Base-by-base conservation (phyloP, 2,888 invertebrate species). In the Vanessa cardui region DNA sequence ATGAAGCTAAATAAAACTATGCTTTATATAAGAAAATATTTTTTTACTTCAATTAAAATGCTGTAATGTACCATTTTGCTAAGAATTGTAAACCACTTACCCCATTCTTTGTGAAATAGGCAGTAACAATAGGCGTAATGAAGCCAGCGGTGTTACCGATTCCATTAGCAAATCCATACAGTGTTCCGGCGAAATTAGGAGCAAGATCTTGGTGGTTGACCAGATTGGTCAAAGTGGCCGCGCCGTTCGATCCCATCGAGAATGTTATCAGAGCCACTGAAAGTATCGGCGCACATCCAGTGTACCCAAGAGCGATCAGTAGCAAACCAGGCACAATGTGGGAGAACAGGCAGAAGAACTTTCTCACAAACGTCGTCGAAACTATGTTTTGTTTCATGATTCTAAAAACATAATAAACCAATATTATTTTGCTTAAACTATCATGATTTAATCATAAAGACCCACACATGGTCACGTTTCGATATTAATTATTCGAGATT, bases 141-240 rank as follows among this genome's bases (percentile, higher is more conserved):
- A 96, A 95, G 1, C 96, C 96, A 21, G 96, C 94, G 0, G 95
- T 94, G 60, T 95, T 94, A 20, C 96, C 96, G 21, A 96, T 87
- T 61, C 95, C 95, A 76, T 96, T 96, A 52, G 96, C 96, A 1
- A 96, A 95, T 0, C 96, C 96, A 71, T 96, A 96, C 44, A 96
- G 78, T 0, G 96, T 95, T 1, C 96, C 96, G 0, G 96, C 96
- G 79, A 93, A 96, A 83, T 96, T 96, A 0, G 96, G 96, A 0
- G 96, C 95, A 70, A 96, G 85, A 83, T 96, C 96, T 80, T 96
- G 96, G 49, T 95, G 92, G 75, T 94, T 94, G 72, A 94, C 94
- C 72, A 95, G 82, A 79, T 95, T 95, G 3, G 94, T 94, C 16
- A 94, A 84, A 0, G 94, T 94, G 0, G 94, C 94, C 1, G 94